Evolutionary conservation across 2,113 vertebrate species (phyloP).

Genomic region (Turdus rufiventris): DNA sequence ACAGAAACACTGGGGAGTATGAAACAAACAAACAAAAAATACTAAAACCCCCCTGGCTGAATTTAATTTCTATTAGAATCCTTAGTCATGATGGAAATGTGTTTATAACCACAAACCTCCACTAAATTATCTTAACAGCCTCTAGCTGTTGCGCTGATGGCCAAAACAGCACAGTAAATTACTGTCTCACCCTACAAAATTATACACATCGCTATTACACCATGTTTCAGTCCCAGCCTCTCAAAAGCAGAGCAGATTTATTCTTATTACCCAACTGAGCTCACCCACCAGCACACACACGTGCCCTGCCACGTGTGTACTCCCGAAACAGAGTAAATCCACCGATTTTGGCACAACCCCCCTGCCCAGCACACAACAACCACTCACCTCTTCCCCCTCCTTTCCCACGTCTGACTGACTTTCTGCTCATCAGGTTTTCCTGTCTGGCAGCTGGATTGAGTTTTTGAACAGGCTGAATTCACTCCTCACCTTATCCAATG

Average conservation of each 20-base stretch:
- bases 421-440: slow-evolving; percentile 9
- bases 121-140: slow-evolving; percentile 51
- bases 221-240: neutral
- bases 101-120: slow-evolving; percentile 51
- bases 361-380: neutral
- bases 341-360: neutral
- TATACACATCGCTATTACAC: neutral
- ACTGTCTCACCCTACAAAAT: neutral
- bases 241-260: neutral
- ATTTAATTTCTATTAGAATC: slow-evolving; percentile 30
- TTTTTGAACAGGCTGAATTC: neutral
- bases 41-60: neutral
- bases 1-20: neutral
- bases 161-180: slow-evolving; percentile 20
- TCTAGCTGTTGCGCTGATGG: slow-evolving; percentile 12
- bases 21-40: neutral
- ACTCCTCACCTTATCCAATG: neutral
- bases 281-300: neutral
- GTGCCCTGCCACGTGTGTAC: neutral
- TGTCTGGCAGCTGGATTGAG: neutral
- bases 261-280: neutral
- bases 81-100: slow-evolving; percentile 51
- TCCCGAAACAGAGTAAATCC: neutral
- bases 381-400: neutral
- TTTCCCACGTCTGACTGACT: neutral